Evolutionary conservation across 2,113 vertebrate genomes (phyloP), one percentile per base, ranked within the genome.

Genomic region (Thryonomys swinderianus): DNA sequence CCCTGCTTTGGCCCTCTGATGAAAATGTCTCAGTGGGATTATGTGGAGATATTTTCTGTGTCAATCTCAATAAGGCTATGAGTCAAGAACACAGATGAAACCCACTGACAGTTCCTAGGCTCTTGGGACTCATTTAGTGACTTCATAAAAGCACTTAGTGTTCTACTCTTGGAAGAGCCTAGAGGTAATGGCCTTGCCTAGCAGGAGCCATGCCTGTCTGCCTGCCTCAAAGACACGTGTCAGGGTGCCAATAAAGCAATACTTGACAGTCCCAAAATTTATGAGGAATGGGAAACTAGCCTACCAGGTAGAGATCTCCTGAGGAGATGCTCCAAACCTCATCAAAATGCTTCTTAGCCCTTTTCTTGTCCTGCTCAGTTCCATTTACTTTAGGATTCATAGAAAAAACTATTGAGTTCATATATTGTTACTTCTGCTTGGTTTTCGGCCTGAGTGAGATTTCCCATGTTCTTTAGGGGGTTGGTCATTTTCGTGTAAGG

Each of bases 11-110:
- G 96, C 76, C 94, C 95, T 98, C 98, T 98, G 98, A 98, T 71
- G 96, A 98, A 98, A 99, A 98, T 96, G 98, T 97, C 97, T 84
- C 95, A 0, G 93, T 83, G 79, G 97, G 97, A 98, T 97, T 96
- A 88, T 95, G 67, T 91, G 12, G 91, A 97, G 96, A 88, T 98
- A 93, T 98, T 98, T 98, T 97, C 97, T 98, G 98, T 98, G 97
- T 98, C 98, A 97, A 90, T 96, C 95, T 96, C 85, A 11, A 87
- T 97, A 3, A 11, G 97, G 85, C 93, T 86, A 57, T 95, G 95
- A 97, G 95, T 95, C 96, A 97, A 98, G 98, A 98, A 96, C 76
- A 37, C 85, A 59, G 92, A 96, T 97, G 97, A 97, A 96, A 97
- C 62, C 45, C 89, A 85, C 95, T 96, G 96, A 92, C 96, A 95